Evolutionary conservation across 2,113 vertebrate species (phyloP).

Genomic region (Hipposideros armiger): DNA sequence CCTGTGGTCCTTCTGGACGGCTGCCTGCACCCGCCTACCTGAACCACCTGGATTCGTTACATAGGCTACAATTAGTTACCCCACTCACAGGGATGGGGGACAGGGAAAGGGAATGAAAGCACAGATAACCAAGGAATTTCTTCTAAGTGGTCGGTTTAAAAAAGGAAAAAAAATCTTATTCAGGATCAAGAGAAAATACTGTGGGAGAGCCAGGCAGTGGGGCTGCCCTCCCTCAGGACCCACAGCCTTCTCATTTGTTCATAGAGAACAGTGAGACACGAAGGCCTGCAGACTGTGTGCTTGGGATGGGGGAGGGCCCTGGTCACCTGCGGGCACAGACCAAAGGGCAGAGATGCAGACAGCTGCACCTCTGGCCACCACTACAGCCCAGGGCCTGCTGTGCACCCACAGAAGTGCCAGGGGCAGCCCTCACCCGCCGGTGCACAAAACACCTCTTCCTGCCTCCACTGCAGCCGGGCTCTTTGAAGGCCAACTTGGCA

Average conservation of each 20-base stretch:
- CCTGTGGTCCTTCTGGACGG: not conserved
- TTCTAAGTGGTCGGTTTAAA: constrained; percentile 88
- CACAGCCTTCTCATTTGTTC: constrained; percentile 80
- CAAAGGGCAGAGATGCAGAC: not conserved
- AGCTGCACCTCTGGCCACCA: not conserved
- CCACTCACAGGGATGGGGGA: not conserved
- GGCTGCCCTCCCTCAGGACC: constrained; percentile 72
- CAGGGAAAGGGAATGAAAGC: constrained; percentile 57
- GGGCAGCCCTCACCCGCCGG: not conserved
- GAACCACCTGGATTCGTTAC: constrained; percentile 63
- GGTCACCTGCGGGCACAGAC: not conserved
- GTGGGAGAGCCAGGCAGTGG: constrained; percentile 77
- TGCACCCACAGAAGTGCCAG: not conserved
- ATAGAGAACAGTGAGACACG: constrained; percentile 75
- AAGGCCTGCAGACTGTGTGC: constrained; percentile 77
- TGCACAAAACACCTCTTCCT: not conserved
- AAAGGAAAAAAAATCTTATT: constrained; percentile 79
- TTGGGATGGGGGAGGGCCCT: not conserved
- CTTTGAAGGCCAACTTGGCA: not conserved
- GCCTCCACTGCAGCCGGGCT: not conserved
- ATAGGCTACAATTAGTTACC: constrained; percentile 78
- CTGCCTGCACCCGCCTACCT: constrained; percentile 55
- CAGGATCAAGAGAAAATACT: constrained; percentile 84
- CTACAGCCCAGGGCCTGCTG: not conserved
- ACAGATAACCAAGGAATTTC: constrained; percentile 83